phyloP scores from a whole-genome alignment of 2,113 vertebrate genomes.

The Oxygymnocypris stewartii region DNA sequence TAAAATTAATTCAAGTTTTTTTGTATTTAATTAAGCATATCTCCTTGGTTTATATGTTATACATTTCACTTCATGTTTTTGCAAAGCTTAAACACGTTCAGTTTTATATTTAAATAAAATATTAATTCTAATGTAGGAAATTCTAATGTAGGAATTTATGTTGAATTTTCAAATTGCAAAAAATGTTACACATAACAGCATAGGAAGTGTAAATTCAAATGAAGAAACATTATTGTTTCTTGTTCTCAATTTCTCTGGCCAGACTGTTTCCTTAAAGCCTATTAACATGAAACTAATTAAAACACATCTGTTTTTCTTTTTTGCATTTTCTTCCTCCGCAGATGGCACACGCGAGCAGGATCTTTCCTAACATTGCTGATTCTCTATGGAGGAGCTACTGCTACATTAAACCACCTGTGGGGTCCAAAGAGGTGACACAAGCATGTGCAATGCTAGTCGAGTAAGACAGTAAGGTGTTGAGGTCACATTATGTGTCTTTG shows the following conservation, averaged over 20 bases:
- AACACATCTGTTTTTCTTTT: slow-evolving; percentile 30
- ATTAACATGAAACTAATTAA: not conserved
- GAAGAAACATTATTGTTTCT: not conserved
- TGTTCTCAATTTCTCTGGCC: not conserved
- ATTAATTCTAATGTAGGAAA: not conserved
- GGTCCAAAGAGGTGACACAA: not conserved
- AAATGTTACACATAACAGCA: not conserved
- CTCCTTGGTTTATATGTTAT: not conserved
- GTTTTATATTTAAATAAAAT: not conserved
- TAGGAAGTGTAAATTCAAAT: not conserved
- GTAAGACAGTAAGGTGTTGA: slow-evolving; percentile 26
- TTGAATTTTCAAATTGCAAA: not conserved
- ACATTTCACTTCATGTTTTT: not conserved
- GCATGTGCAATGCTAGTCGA: not conserved
- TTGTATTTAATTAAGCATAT: not conserved
- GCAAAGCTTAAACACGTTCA: not conserved
- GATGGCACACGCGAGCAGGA: not conserved
- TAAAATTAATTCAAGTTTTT: not conserved
- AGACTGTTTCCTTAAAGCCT: not conserved
- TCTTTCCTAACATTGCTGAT: slow-evolving; percentile 11
- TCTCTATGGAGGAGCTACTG: slow-evolving; percentile 6
- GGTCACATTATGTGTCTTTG: slow-evolving; percentile 5
- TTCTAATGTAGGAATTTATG: no score
- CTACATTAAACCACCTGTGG: slow-evolving; percentile 5
- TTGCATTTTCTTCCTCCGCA: not conserved